These are phyloP conservation scores for Ivindomyrus marchei DNA, from an alignment of 2,113 vertebrate genomes.

Conservation along the genomic window DNA sequence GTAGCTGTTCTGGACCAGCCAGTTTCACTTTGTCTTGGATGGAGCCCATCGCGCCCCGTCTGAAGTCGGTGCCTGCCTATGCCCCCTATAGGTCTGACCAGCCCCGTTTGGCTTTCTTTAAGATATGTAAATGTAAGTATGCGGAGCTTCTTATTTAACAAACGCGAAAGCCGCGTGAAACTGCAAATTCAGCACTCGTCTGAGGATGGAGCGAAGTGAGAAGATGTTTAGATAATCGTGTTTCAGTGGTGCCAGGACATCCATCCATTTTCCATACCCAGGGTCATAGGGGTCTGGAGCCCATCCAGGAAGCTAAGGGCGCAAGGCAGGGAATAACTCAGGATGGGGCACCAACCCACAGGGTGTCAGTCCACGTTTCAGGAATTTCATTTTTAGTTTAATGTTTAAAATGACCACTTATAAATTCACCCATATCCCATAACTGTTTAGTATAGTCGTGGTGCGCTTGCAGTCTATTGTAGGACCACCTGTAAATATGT, in stretches of 20 bases:
- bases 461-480: neutral
- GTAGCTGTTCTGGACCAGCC: neutral
- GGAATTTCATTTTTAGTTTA: neutral
- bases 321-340: too few species aligned
- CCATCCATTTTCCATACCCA: neutral
- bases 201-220: neutral
- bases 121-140: neutral
- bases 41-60: neutral
- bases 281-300: neutral
- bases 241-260: neutral
- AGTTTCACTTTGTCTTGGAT: neutral
- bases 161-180: neutral
- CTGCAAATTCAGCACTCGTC: neutral
- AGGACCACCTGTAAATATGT: neutral
- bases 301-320: too few species aligned
- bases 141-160: constrained; percentile 19
- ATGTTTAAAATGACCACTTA: neutral
- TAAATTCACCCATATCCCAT: neutral
- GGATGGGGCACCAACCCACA: neutral
- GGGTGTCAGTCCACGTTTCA: neutral
- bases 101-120: neutral
- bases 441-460: neutral
- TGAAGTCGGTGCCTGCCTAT: neutral
- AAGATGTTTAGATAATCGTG: neutral
- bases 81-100: neutral